A percentile compares a stretch with the other conserved stretches of the same genome.
phyloP scores from a whole-genome alignment of 2,797 vertebrate genomes.

The Melanotaenia boesemani region DNA sequence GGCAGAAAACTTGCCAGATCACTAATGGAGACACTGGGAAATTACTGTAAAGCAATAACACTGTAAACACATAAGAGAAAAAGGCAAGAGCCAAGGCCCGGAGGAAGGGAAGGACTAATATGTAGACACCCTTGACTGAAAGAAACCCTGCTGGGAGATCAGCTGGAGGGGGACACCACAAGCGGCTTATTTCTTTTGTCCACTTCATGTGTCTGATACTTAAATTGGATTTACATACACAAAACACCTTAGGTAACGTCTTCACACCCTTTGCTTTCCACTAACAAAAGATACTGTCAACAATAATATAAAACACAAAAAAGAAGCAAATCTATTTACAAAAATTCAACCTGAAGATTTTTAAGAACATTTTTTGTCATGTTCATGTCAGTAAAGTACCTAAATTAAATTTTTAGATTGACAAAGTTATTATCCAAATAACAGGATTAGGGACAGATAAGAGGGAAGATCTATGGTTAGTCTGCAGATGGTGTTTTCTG shows the following conservation, averaged over 20 bases:
- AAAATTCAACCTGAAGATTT: background rate
- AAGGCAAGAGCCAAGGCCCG: slow-evolving; percentile 1
- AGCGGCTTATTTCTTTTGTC: slow-evolving; percentile 21
- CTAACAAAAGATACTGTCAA: background rate
- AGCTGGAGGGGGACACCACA: slow-evolving; percentile 13
- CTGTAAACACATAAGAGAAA: slow-evolving; percentile 28
- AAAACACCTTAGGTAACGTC: background rate
- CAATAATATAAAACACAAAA: background rate
- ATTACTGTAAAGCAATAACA: slow-evolving; percentile 35
- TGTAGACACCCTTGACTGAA: slow-evolving; percentile 15
- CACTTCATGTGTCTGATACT: background rate
- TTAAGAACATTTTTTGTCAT: background rate
- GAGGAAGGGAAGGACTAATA: slow-evolving; percentile 2
- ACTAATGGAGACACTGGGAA: slow-evolving; percentile 39
- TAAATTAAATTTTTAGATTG: background rate
- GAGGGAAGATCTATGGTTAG: background rate
- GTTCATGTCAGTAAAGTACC: background rate
- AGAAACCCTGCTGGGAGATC: slow-evolving; percentile 13
- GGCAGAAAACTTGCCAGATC: slow-evolving; percentile 30
- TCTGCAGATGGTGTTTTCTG: background rate
- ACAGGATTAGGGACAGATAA: background rate
- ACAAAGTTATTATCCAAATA: background rate
- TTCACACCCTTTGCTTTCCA: background rate
- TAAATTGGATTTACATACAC: slow-evolving; percentile 7
- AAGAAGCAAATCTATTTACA: background rate